Percentiles rank a stretch among this genome's conserved stretches.
These are phyloP conservation scores for Microctonus brassicae DNA, from an alignment of 2,888 invertebrate genomes.

Conservation along the genomic window DNA sequence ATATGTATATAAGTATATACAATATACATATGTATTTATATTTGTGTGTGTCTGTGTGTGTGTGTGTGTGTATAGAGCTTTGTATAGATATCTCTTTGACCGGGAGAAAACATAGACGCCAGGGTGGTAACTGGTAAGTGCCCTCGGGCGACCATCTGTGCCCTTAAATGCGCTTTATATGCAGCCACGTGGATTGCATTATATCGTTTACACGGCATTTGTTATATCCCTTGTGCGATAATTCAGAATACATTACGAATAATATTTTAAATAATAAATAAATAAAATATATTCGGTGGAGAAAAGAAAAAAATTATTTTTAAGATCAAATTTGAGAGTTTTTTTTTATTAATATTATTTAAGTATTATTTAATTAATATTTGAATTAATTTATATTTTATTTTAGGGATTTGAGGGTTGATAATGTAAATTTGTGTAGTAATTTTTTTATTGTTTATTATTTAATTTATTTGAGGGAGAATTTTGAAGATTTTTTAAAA, in stretches of 20 bases:
- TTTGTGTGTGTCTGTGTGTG: too few species aligned
- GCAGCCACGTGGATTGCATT: slow-evolving; percentile 65
- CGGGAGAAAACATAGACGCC: slow-evolving; percentile 50
- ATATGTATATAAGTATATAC: slow-evolving; percentile 35
- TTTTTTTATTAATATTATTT: too few species aligned
- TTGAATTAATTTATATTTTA: too few species aligned
- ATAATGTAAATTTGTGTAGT: too few species aligned
- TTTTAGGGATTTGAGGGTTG: too few species aligned
- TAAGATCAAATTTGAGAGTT: background rate
- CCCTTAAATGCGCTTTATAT: slow-evolving; percentile 54
- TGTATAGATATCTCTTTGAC: slow-evolving; percentile 65
- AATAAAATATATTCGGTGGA: too few species aligned
- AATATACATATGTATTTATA: too few species aligned
- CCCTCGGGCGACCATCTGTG: slow-evolving; percentile 69
- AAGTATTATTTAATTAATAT: too few species aligned
- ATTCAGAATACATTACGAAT: slow-evolving; percentile 58
- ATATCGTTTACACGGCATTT: slow-evolving; percentile 66
- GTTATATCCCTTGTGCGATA: slow-evolving; percentile 54
- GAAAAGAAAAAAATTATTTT: background rate
- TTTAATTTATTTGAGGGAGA: too few species aligned
- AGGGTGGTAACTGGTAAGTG: slow-evolving; percentile 67
- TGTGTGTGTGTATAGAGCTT: too few species aligned
- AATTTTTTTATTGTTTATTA: too few species aligned
- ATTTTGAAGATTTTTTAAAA: too few species aligned
- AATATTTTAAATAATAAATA: background rate